phyloP scores from a whole-genome alignment of 2,113 vertebrate species.

The Neodon shergylaensis region DNA sequence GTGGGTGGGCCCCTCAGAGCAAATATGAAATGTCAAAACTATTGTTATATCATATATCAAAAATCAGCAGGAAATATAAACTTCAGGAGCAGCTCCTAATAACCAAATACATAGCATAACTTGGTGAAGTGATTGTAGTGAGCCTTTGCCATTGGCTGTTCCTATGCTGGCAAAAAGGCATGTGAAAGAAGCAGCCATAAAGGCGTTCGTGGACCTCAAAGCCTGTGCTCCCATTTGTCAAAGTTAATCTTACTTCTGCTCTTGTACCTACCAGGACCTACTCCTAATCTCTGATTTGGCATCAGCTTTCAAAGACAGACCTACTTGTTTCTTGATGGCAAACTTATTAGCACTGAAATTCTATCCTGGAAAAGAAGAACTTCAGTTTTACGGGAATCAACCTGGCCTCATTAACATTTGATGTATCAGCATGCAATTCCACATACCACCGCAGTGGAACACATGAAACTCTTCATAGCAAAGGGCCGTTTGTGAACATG shows the following conservation, averaged over 20 bases:
- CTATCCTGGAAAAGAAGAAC: background rate
- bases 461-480: background rate
- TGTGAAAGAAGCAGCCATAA: background rate
- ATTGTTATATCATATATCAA: background rate
- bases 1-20: background rate
- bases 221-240: background rate
- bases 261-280: background rate
- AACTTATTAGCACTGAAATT: background rate
- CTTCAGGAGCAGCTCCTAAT: background rate
- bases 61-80: background rate
- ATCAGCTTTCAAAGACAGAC: background rate
- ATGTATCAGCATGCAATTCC: background rate
- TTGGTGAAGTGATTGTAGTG: background rate
- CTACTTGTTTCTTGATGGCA: background rate
- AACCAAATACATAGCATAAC: background rate
- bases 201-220: background rate
- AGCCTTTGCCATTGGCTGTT: background rate
- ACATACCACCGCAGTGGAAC: background rate
- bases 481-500: background rate
- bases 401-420: background rate
- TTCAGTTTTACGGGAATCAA: background rate
- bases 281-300: background rate
- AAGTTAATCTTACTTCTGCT: background rate
- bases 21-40: background rate
- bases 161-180: background rate